A percentile compares a stretch with the other conserved stretches of the same genome.
Evolutionary conservation across 2,888 invertebrate genomes (phyloP).

Genomic region (Pristionchus japonicus): DNA sequence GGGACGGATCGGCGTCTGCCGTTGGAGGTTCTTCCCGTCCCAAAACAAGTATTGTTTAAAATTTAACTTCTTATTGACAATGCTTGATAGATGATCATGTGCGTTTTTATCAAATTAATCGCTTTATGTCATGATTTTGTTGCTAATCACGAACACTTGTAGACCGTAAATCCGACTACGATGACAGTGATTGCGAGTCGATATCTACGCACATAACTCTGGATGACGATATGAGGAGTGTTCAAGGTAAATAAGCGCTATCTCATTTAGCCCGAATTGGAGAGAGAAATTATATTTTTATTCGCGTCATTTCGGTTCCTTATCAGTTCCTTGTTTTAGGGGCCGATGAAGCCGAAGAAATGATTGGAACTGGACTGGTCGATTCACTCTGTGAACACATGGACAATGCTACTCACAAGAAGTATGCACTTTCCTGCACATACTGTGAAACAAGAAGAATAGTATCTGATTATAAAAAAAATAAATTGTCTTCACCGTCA

Average conservation of each 20-base stretch:
- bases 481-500: no score
- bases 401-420: conserved; percentile 90
- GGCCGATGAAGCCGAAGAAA: conserved; percentile 47
- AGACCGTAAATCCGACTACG: conserved; percentile 49
- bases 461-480: no score
- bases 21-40: conserved; percentile 13
- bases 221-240: conserved; percentile 59
- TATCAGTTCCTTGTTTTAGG: conserved; percentile 51
- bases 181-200: conserved; percentile 54
- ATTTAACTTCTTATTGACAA: neutral
- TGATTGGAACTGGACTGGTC: conserved; percentile 49
- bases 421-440: conserved; percentile 77
- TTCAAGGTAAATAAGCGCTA: conserved; percentile 50
- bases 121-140: neutral
- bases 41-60: neutral
- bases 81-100: neutral
- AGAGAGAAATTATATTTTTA: no score
- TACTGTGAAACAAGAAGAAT: no score
- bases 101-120: neutral
- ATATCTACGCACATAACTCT: conserved; percentile 57
- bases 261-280: neutral
- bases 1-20: conserved; percentile 50
- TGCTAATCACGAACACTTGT: neutral
- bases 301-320: neutral
- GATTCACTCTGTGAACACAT: conserved; percentile 84